Conservation (phyloP, 2,888 invertebrate species). For the Leucophenga montana region DNA sequence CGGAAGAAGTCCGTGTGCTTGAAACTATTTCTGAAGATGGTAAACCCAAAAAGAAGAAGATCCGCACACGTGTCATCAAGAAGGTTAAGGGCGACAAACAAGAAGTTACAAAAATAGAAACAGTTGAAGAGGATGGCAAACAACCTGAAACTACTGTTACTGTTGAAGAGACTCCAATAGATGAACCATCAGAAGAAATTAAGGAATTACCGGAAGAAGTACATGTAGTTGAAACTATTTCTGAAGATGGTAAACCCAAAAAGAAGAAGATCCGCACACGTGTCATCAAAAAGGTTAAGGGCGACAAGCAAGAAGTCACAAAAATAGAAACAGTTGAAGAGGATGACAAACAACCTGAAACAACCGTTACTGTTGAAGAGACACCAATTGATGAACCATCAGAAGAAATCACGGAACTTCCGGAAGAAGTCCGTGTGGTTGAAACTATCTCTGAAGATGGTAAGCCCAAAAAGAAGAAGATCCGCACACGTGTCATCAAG, state of each 20-base stretch:
- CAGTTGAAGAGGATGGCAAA: slow-evolving; percentile 57
- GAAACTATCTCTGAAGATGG: slow-evolving; percentile 63
- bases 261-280: slow-evolving; percentile 52
- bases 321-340: slow-evolving; percentile 66
- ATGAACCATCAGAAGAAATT: slow-evolving; percentile 46
- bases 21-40: slow-evolving; percentile 60
- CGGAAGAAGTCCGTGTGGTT: slow-evolving; percentile 60
- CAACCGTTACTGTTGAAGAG: slow-evolving; percentile 55
- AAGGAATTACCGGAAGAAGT: slow-evolving; percentile 54
- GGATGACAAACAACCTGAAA: slow-evolving; percentile 55
- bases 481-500: slow-evolving; percentile 68
- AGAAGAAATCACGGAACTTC: slow-evolving; percentile 40
- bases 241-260: slow-evolving; percentile 45
- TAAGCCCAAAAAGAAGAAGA: slow-evolving; percentile 50
- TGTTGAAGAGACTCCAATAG: slow-evolving; percentile 51
- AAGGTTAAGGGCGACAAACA: slow-evolving; percentile 62
- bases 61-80: slow-evolving; percentile 68
- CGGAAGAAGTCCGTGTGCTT: slow-evolving; percentile 66
- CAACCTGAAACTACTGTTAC: slow-evolving; percentile 46
- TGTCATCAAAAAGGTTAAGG: slow-evolving; percentile 48
- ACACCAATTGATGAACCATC: slow-evolving; percentile 36
- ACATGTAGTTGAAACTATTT: slow-evolving; percentile 70
- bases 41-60: slow-evolving; percentile 58
- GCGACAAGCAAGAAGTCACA: slow-evolving; percentile 59
- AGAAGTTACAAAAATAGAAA: slow-evolving; percentile 70